Evolutionary conservation across 2,888 invertebrate genomes (phyloP).

Genomic region (Temnothorax rugatulus): DNA sequence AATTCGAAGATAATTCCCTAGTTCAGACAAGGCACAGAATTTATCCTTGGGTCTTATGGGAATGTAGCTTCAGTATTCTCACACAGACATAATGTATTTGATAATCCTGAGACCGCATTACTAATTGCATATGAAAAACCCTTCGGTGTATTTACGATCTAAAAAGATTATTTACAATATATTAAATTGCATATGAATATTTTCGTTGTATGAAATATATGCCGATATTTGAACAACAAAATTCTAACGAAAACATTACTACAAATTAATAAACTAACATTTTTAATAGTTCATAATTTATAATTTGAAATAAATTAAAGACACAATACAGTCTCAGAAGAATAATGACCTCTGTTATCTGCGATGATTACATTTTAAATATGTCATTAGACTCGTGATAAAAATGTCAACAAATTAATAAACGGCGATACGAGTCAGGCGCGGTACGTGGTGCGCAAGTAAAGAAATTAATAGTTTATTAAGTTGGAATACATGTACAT

Average conservation of each 20-base stretch:
- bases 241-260: not conserved
- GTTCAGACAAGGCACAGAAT: conserved; percentile 1
- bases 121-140: not conserved
- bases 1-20: conserved; percentile 40
- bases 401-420: too few species aligned
- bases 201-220: not conserved
- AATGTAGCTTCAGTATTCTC: not conserved
- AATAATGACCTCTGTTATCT: not conserved
- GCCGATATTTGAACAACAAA: not conserved
- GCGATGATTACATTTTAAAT: not conserved
- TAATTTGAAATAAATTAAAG: not conserved
- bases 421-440: too few species aligned
- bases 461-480: not conserved
- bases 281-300: not conserved
- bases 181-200: conserved; percentile 7
- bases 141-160: not conserved
- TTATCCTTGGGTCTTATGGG: conserved; percentile 2
- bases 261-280: not conserved
- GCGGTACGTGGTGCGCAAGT: too few species aligned
- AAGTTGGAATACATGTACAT: too few species aligned
- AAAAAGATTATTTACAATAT: not conserved
- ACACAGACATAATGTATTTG: not conserved
- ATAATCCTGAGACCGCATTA: conserved; percentile 11
- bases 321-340: not conserved
- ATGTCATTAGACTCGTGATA: too few species aligned